These are phyloP conservation scores for Opisthocomus hoazin DNA, from an alignment of 2,113 vertebrate genomes.

Conservation along the genomic window DNA sequence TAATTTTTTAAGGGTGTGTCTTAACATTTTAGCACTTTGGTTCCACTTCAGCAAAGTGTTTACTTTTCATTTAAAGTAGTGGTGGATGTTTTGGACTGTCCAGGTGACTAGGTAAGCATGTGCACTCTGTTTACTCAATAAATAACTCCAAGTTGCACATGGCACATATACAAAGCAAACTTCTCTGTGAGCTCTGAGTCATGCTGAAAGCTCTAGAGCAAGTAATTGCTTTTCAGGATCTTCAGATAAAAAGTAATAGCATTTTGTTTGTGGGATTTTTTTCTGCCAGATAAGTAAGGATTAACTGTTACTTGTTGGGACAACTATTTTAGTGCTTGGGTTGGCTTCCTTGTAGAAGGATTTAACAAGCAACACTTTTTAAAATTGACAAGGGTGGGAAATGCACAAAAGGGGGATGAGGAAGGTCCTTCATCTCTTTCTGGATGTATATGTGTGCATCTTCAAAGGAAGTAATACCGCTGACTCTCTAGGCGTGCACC, in stretches of 20 bases:
- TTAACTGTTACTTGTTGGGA: background rate
- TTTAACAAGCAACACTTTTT: background rate
- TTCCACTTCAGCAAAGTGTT: background rate
- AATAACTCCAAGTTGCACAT: background rate
- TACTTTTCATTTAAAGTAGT: background rate
- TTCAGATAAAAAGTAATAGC: background rate
- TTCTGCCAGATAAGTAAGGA: background rate
- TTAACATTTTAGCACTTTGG: background rate
- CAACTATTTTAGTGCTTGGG: background rate
- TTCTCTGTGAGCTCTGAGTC: background rate
- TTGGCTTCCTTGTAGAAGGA: background rate
- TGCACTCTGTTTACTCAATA: background rate
- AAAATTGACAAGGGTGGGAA: background rate
- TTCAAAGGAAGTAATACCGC: background rate
- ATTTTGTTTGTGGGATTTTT: background rate
- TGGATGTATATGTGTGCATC: background rate
- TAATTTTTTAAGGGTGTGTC: background rate
- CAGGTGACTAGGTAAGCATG: background rate
- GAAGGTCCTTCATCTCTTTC: background rate
- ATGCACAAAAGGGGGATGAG: background rate
- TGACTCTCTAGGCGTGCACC: slow-evolving; percentile 85
- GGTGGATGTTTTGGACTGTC: background rate
- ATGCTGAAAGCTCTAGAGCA: background rate
- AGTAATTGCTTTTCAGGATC: background rate
- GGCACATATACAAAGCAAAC: background rate